phyloP scores from a whole-genome alignment of 2,113 vertebrate species.

The Agapornis roseicollis region DNA sequence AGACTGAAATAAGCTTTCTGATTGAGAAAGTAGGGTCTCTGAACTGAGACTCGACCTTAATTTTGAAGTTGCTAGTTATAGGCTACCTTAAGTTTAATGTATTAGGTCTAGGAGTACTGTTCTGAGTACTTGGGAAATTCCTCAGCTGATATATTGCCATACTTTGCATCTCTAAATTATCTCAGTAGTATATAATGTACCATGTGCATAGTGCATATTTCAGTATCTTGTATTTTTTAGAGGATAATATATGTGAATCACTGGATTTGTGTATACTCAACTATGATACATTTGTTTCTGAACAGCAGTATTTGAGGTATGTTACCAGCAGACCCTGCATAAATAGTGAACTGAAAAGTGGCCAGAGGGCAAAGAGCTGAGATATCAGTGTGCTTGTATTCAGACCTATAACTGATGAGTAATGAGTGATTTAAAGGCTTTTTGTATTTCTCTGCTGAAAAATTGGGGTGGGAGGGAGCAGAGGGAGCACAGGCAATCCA shows the following conservation, averaged over 20 bases:
- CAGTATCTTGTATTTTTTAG: not conserved
- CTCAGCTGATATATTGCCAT: not conserved
- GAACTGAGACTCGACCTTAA: not conserved
- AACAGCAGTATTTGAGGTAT: not conserved
- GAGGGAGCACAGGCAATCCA: not conserved
- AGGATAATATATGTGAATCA: not conserved
- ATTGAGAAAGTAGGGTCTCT: not conserved
- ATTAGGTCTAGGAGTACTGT: not conserved
- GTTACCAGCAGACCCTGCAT: not conserved
- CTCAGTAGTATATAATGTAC: not conserved
- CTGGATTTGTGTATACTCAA: not conserved
- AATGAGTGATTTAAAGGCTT: not conserved
- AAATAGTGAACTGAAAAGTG: not conserved
- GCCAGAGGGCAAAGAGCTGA: not conserved
- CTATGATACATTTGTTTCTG: not conserved
- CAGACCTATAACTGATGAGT: not conserved
- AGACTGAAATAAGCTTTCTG: not conserved
- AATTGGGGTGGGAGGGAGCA: fast-evolving
- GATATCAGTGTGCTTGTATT: not conserved
- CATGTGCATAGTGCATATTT: not conserved
- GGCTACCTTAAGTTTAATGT: not conserved
- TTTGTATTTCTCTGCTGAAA: not conserved
- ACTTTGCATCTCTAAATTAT: not conserved
- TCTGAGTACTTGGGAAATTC: not conserved
- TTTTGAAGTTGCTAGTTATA: not conserved